Conservation (phyloP, 1,140 invertebrate species). For the Vanessa atalanta region DNA sequence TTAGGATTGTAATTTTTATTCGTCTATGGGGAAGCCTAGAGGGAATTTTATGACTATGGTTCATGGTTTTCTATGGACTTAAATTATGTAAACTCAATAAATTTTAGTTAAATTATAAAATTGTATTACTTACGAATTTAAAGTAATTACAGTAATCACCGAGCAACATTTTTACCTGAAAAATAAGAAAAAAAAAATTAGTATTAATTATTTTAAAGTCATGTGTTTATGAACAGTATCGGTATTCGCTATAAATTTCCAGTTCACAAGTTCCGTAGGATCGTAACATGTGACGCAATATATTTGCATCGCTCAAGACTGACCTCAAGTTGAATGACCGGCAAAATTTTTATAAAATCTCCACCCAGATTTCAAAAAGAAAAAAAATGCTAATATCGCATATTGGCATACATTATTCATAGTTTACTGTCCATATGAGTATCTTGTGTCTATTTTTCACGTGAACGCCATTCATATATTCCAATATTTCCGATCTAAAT, state of each 20-base stretch:
- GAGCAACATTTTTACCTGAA: conserved; percentile 38
- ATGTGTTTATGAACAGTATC: neutral
- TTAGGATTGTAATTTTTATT: neutral
- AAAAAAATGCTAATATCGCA: conserved; percentile 63
- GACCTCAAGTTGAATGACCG: conserved; percentile 62
- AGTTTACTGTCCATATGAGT: conserved; percentile 55
- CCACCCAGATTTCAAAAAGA: conserved; percentile 58
- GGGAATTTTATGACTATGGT: too few relatives aligned
- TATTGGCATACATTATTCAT: conserved; percentile 63
- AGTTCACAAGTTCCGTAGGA: neutral
- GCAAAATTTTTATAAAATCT: conserved; percentile 66
- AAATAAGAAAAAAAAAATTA: conserved; percentile 33
- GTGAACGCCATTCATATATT: conserved; percentile 60
- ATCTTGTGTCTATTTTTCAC: conserved; percentile 49
- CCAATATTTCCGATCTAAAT: conserved; percentile 63
- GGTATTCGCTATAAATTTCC: neutral
- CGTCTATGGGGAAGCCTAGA: neutral
- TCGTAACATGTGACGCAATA: conserved; percentile 12
- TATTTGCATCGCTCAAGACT: conserved; percentile 32
- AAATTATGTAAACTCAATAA: too few relatives aligned
- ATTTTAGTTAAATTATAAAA: too few relatives aligned
- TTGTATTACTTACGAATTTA: neutral
- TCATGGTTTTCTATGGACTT: too few relatives aligned
- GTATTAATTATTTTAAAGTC: neutral
- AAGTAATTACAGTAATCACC: neutral